These are phyloP conservation scores for Narcine bancroftii DNA, from an alignment of 2,113 vertebrate species.

Conservation along the genomic window DNA sequence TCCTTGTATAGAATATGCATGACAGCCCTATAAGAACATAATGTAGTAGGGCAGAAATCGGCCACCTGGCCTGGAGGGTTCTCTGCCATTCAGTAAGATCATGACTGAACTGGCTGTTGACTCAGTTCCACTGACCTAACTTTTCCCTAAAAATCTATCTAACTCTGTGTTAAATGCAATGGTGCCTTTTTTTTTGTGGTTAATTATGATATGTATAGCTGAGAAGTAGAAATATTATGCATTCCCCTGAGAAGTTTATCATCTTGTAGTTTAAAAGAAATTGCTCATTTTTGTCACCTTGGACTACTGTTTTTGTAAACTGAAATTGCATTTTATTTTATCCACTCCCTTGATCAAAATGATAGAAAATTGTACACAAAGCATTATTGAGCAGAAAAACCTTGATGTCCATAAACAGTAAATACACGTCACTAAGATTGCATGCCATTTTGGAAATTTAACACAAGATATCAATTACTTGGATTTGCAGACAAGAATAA, in stretches of 20 bases:
- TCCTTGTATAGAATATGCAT: too few relatives aligned
- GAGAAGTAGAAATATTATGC: not conserved
- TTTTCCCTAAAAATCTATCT: too few relatives aligned
- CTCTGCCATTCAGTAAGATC: too few relatives aligned
- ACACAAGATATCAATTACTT: not conserved
- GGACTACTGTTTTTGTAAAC: not conserved
- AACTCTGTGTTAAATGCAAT: too few relatives aligned
- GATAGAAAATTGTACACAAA: not conserved
- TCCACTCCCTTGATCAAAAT: not conserved
- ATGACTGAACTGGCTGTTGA: too few relatives aligned
- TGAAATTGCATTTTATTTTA: not conserved
- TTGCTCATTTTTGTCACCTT: not conserved
- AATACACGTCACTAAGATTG: not conserved
- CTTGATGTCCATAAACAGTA: not conserved
- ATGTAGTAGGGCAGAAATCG: too few relatives aligned
- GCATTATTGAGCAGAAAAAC: not conserved
- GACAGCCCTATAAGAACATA: too few relatives aligned
- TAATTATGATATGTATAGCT: not conserved
- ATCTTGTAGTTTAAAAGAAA: not conserved
- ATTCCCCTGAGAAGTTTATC: not conserved
- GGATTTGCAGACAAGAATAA: not conserved
- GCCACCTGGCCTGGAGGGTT: too few relatives aligned
- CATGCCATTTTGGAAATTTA: not conserved
- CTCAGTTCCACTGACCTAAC: too few relatives aligned
- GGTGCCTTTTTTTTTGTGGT: too few relatives aligned